A percentile compares a stretch with the other conserved stretches of the same genome.
Conservation (phyloP, 2,888 invertebrate species). For the Lasioglossum figueresi region DNA sequence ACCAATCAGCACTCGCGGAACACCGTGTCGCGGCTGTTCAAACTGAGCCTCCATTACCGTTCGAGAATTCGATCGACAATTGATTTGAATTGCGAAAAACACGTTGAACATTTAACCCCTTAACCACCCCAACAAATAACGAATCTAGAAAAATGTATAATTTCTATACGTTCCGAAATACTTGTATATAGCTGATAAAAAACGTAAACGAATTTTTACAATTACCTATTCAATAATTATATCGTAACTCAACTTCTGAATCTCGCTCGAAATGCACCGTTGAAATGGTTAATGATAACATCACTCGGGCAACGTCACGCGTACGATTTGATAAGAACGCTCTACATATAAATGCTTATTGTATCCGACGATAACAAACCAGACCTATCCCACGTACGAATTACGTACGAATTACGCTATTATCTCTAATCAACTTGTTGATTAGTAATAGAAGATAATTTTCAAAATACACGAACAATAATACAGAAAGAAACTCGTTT, state of each 20-base stretch:
- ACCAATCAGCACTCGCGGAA: neutral
- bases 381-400: neutral
- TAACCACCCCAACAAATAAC: neutral
- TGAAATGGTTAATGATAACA: neutral
- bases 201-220: neutral
- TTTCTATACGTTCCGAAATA: neutral
- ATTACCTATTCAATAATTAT: neutral
- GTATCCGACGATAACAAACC: neutral
- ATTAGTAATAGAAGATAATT: neutral
- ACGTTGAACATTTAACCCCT: neutral
- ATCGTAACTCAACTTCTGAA: neutral
- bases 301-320: neutral
- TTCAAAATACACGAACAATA: neutral
- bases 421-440: neutral
- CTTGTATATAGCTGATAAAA: neutral
- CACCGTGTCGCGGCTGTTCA: neutral
- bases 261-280: neutral
- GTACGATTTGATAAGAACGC: neutral
- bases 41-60: neutral
- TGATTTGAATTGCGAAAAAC: constrained; percentile 6
- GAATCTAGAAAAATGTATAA: neutral
- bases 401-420: no score
- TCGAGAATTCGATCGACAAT: neutral
- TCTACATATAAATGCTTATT: no score
- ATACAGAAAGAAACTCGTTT: neutral